Percentiles rank a stretch among this genome's conserved stretches.
Conservation (phyloP, 2,888 invertebrate species). For the Ichneumoninae sp. region DNA sequence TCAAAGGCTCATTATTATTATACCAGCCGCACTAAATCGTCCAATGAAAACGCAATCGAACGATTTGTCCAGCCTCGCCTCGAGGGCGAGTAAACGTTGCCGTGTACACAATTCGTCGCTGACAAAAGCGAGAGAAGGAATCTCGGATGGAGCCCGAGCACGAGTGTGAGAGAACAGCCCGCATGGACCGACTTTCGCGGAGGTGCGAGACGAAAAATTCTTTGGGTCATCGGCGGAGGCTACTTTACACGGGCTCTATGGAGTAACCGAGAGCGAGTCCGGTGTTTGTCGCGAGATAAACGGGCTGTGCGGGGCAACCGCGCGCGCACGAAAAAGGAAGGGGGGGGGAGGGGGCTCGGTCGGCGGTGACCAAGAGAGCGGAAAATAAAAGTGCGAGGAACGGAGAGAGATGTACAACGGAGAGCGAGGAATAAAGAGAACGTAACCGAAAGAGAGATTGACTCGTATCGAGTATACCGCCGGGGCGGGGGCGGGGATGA, state of each 20-base stretch:
- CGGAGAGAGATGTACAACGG: slow-evolving; percentile 62
- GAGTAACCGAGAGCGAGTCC: slow-evolving; percentile 29
- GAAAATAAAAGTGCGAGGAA: slow-evolving; percentile 6
- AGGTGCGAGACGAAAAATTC: neutral
- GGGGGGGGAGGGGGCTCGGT: neutral
- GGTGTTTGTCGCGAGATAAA: slow-evolving; percentile 29
- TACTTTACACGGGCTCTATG: slow-evolving; percentile 20
- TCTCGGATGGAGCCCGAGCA: neutral
- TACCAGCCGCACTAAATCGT: neutral
- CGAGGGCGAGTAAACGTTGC: neutral
- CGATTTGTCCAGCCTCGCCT: neutral
- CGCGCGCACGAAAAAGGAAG: neutral
- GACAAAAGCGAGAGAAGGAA: neutral
- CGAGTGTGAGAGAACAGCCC: neutral
- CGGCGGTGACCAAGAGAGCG: slow-evolving; percentile 10
- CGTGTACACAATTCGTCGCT: neutral
- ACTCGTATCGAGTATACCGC: slow-evolving; percentile 54
- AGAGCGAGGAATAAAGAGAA: slow-evolving; percentile 62
- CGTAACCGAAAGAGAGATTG: slow-evolving; percentile 66
- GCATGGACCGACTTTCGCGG: neutral
- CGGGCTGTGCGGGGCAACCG: neutral
- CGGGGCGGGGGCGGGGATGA: slow-evolving; percentile 31
- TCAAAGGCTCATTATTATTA: neutral
- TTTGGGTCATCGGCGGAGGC: slow-evolving; percentile 30
- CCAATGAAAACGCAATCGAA: slow-evolving; percentile 1